Percentiles rank a stretch among this genome's conserved stretches.
phyloP scores from a whole-genome alignment of 2,888 invertebrate species.

The Trisateles emortualis region DNA sequence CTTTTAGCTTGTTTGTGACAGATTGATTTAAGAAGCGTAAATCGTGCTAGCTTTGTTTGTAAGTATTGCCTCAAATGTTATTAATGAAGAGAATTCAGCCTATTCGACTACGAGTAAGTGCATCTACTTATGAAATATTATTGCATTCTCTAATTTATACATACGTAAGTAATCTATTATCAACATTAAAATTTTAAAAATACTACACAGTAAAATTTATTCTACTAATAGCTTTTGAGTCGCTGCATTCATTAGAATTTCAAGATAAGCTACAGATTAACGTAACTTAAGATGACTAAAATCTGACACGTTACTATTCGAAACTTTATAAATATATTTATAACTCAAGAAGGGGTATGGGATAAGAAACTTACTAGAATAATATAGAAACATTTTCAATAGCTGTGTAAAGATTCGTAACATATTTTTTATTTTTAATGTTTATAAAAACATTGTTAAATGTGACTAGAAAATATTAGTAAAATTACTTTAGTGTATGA shows the following conservation, averaged over 20 bases:
- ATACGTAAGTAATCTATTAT: conserved; percentile 68
- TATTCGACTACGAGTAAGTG: conserved; percentile 71
- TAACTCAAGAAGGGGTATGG: no score
- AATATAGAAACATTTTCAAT: conserved; percentile 9
- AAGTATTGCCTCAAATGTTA: conserved; percentile 22
- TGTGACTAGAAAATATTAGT: background rate
- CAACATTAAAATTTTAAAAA: conserved; percentile 65
- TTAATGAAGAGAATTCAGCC: conserved; percentile 56
- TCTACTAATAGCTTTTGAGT: conserved; percentile 39
- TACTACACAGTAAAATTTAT: conserved; percentile 52
- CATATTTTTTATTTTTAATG: conserved; percentile 3
- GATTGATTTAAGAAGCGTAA: conserved; percentile 38
- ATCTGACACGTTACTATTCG: conserved; percentile 4
- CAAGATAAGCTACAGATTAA: conserved; percentile 26
- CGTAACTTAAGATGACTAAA: conserved; percentile 21
- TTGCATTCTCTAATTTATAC: conserved; percentile 75
- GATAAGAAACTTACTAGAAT: no score
- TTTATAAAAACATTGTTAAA: conserved; percentile 8
- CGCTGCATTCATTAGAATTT: conserved; percentile 37
- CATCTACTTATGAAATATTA: conserved; percentile 84
- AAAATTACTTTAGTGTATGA: conserved; percentile 8
- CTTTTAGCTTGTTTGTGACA: conserved; percentile 41
- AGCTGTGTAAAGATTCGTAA: conserved; percentile 11
- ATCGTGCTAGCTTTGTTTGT: conserved; percentile 28
- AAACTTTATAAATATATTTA: conserved; percentile 12